A percentile compares a stretch with the other conserved stretches of the same genome.
Conservation (phyloP, 2,113 vertebrate genomes). For the Paramormyrops kingsleyae region DNA sequence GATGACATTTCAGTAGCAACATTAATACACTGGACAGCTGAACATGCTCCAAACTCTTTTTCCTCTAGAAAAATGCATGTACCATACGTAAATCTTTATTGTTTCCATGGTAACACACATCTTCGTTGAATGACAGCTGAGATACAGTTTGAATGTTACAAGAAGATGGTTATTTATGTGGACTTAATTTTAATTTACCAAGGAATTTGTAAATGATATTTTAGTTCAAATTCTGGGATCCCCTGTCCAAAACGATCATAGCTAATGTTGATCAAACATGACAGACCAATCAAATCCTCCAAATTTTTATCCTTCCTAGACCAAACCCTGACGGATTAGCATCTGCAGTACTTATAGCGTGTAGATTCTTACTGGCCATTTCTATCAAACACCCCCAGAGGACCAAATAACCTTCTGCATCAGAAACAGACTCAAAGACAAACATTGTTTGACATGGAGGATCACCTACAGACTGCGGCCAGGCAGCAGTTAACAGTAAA, state of each 20-base stretch:
- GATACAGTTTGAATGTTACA: neutral
- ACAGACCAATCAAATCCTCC: neutral
- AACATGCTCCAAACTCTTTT: neutral
- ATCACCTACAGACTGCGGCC: neutral
- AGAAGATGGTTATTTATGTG: neutral
- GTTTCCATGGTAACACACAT: neutral
- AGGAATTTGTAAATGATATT: neutral
- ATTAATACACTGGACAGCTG: neutral
- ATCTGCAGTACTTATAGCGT: neutral
- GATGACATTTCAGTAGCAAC: neutral
- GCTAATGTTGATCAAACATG: neutral
- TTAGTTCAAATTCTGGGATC: neutral
- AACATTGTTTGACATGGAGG: neutral
- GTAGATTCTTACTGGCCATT: neutral
- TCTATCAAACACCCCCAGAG: neutral
- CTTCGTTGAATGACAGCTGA: neutral
- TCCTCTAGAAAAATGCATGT: neutral
- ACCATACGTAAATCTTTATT: neutral
- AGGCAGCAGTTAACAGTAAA: neutral
- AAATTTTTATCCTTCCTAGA: neutral
- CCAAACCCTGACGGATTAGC: neutral
- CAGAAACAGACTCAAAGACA: neutral
- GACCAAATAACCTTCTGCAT: neutral
- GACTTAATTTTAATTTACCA: neutral
- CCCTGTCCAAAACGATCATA: neutral